phyloP scores from a whole-genome alignment of 2,888 invertebrate genomes.

The Drosophila longiperda region DNA sequence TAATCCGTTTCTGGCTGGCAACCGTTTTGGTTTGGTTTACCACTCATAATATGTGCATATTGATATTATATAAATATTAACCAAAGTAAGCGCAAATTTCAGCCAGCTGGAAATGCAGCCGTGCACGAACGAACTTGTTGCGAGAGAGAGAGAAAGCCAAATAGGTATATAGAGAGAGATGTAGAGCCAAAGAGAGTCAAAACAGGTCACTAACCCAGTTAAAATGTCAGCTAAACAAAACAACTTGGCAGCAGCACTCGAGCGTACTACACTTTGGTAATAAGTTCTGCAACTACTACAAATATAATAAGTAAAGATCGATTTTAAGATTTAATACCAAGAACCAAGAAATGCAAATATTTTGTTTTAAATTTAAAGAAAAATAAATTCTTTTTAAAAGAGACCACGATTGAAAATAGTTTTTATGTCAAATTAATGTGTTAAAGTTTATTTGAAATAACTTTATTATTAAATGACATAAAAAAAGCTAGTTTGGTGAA shows the following conservation, averaged over 20 bases:
- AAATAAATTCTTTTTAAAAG: neutral
- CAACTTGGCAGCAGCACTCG: neutral
- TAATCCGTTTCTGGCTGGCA: slow-evolving; percentile 63
- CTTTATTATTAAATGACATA: neutral
- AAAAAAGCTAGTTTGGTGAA: neutral
- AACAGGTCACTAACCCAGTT: slow-evolving; percentile 14
- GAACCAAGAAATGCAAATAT: too few relatives aligned
- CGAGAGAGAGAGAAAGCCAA: neutral
- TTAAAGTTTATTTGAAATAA: neutral
- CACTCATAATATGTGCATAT: slow-evolving; percentile 28
- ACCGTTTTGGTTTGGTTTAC: slow-evolving; percentile 62
- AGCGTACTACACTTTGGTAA: neutral
- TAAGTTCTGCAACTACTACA: neutral
- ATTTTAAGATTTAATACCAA: neutral
- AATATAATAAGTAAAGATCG: neutral
- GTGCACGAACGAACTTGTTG: slow-evolving; percentile 32
- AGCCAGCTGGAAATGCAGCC: slow-evolving; percentile 20
- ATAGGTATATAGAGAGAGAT: neutral
- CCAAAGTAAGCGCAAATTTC: slow-evolving; percentile 32
- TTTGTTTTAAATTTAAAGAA: too few relatives aligned
- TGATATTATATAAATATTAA: neutral
- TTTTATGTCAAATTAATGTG: neutral
- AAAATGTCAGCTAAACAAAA: neutral
- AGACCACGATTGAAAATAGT: neutral
- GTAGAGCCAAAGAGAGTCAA: neutral